Percentiles rank a stretch among this genome's conserved stretches.
phyloP scores from a whole-genome alignment of 2,113 vertebrate species.

The Plecturocebus donacophilus region DNA sequence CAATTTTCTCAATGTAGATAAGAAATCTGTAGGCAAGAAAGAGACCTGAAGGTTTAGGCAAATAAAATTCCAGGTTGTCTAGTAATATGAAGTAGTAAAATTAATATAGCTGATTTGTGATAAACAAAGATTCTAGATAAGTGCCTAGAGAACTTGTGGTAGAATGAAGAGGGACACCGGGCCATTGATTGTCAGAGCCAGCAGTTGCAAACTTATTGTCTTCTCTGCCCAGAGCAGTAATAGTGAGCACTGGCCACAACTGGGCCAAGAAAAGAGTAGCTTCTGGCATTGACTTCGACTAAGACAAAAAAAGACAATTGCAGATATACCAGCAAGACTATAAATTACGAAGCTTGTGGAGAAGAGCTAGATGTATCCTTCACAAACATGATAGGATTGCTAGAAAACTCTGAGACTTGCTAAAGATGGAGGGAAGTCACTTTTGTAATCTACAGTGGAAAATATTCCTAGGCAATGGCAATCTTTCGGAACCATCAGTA shows the following conservation, averaged over 20 bases:
- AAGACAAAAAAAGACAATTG: background rate
- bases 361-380: background rate
- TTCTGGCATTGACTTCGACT: background rate
- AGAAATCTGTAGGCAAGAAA: background rate
- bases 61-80: background rate
- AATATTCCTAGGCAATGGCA: background rate
- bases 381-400: background rate
- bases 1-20: background rate
- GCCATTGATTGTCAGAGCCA: background rate
- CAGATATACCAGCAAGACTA: too few species aligned
- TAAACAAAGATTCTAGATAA: background rate
- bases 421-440: background rate
- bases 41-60: background rate
- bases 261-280: background rate
- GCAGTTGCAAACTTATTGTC: background rate
- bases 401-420: background rate
- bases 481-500: background rate
- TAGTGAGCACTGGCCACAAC: background rate
- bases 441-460: background rate
- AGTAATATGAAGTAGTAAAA: background rate
- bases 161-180: background rate
- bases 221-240: background rate
- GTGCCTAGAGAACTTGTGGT: background rate
- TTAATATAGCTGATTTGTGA: background rate
- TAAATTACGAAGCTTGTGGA: background rate